Conservation (phyloP, 2,113 vertebrate species). For the Bombycilla garrulus region DNA sequence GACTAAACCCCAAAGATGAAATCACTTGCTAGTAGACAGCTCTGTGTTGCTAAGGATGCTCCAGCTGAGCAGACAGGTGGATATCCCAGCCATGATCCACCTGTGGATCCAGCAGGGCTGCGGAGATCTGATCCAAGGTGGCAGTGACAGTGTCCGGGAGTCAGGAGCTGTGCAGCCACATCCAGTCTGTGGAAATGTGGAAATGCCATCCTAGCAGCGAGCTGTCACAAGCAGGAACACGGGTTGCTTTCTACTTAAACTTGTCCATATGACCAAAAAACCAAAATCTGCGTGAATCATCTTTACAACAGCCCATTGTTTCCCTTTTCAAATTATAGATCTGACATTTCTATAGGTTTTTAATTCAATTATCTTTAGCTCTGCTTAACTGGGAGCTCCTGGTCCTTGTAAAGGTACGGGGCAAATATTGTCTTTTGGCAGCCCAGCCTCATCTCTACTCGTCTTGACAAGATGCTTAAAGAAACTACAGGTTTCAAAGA, state of each 20-base stretch:
- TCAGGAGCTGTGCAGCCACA: not conserved
- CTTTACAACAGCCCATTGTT: not conserved
- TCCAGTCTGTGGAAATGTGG: not conserved
- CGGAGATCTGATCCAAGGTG: not conserved
- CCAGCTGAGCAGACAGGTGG: not conserved
- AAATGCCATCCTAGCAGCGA: not conserved
- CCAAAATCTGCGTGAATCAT: accelerated
- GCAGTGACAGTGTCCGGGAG: not conserved
- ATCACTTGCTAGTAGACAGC: not conserved
- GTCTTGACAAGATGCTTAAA: conserved; percentile 10
- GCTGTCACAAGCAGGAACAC: not conserved
- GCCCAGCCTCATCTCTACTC: not conserved
- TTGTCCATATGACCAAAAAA: not conserved
- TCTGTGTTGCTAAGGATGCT: not conserved
- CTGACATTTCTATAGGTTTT: conserved; percentile 58
- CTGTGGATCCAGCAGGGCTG: not conserved
- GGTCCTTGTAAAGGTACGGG: conserved; percentile 17
- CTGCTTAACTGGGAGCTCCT: conserved; percentile 17
- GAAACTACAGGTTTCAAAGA: not conserved
- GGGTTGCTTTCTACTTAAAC: not conserved
- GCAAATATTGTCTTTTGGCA: conserved; percentile 49
- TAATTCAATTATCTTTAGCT: conserved; percentile 53
- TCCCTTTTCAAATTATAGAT: not conserved
- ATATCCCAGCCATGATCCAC: not conserved
- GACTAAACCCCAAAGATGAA: not conserved